These are phyloP conservation scores for Helicolenus hilgendorfi DNA, from an alignment of 2,797 vertebrate species.

Conservation along the genomic window DNA sequence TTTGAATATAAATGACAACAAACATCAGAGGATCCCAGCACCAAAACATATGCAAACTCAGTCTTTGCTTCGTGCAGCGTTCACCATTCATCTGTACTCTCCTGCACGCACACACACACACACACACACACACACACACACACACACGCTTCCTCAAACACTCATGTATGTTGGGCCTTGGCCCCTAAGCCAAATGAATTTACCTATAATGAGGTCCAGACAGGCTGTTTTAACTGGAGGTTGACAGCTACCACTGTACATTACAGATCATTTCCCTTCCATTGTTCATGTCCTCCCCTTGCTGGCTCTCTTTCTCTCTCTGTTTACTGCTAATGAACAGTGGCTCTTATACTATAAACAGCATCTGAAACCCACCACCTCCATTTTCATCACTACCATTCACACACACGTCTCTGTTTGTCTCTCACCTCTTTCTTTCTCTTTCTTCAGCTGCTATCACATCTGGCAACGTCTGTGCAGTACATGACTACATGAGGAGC, in stretches of 20 bases:
- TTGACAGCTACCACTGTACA: conserved; percentile 55
- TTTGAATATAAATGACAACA: neutral
- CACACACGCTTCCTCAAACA: conserved; percentile 14
- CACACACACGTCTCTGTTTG: neutral
- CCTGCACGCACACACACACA: neutral
- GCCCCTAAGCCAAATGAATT: conserved; percentile 53
- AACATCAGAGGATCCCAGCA: conserved; percentile 24
- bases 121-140: neutral
- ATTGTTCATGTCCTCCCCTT: conserved; percentile 72
- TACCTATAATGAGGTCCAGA: conserved; percentile 77
- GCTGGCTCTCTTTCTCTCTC: conserved; percentile 19
- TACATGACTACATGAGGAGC: conserved; percentile 1
- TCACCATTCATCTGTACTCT: conserved; percentile 3
- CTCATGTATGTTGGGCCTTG: neutral
- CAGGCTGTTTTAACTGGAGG: conserved; percentile 45
- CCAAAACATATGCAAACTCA: conserved; percentile 9
- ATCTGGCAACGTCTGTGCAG: conserved; percentile 54
- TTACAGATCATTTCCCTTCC: conserved; percentile 75
- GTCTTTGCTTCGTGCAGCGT: neutral
- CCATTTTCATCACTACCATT: conserved; percentile 7
- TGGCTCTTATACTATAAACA: conserved; percentile 48
- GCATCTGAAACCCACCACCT: conserved; percentile 20
- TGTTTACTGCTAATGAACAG: conserved; percentile 55
- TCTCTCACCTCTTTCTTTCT: conserved; percentile 36
- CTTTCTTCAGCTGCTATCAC: conserved; percentile 29